A percentile compares a stretch with the other conserved stretches of the same genome.
These are phyloP conservation scores for Lasioglossum figueresi DNA, from an alignment of 2,888 invertebrate genomes.

Conservation along the genomic window DNA sequence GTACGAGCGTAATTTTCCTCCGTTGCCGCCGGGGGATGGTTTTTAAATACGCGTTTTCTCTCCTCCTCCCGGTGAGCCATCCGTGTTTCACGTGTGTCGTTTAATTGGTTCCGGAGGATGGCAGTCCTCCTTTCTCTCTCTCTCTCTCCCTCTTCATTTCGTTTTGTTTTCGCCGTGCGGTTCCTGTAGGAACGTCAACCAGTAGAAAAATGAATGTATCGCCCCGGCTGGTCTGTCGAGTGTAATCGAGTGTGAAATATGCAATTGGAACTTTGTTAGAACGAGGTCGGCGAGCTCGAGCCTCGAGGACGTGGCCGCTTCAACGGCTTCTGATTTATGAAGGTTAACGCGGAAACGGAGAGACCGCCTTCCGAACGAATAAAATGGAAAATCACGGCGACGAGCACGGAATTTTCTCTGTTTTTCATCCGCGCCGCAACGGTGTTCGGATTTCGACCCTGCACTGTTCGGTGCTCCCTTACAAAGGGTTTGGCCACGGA, in stretches of 20 bases:
- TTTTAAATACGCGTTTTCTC: conserved; percentile 35
- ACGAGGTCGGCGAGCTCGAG: not conserved
- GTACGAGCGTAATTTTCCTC: conserved; percentile 40
- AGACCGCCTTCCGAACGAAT: not conserved
- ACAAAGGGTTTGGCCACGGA: not conserved
- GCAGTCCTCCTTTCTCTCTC: not conserved
- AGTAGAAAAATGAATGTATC: conserved; percentile 11
- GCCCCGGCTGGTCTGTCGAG: not conserved
- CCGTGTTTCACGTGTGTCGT: conserved; percentile 15
- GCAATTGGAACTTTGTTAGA: conserved; percentile 8
- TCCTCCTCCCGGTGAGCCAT: not conserved
- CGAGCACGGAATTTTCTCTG: not conserved
- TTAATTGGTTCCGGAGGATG: conserved; percentile 27
- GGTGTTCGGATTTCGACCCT: not conserved
- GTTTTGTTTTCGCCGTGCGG: not conserved
- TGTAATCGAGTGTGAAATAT: conserved; percentile 16
- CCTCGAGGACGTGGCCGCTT: not conserved
- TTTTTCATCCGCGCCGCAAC: not conserved
- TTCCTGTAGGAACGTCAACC: conserved; percentile 3
- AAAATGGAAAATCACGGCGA: not conserved
- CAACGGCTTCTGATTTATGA: conserved; percentile 2
- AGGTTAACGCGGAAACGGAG: not conserved
- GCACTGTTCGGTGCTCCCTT: not conserved
- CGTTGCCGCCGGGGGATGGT: not conserved
- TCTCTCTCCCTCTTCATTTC: not conserved